Percentiles rank a stretch among this genome's conserved stretches.
phyloP scores from a whole-genome alignment of 2,113 vertebrate genomes.

The Apteryx owenii region DNA sequence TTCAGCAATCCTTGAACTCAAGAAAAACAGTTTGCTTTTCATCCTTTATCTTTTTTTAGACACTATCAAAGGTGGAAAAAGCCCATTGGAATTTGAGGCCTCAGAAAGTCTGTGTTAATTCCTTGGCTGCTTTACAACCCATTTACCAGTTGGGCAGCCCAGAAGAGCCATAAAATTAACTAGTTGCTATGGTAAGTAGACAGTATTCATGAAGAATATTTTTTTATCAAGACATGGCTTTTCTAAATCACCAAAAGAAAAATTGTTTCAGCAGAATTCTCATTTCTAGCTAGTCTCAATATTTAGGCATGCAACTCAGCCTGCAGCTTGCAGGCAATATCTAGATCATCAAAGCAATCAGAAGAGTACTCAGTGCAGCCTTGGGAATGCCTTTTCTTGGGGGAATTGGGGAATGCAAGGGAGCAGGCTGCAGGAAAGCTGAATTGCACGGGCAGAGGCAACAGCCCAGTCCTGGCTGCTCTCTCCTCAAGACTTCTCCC shows the following conservation, averaged over 20 bases:
- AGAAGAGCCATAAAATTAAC: not conserved
- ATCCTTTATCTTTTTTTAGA: slow-evolving; percentile 15
- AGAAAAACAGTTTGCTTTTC: not conserved
- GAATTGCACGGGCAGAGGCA: accelerated
- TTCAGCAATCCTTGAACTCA: not conserved
- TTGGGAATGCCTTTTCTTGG: not conserved
- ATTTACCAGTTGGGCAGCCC: not conserved
- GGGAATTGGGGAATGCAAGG: not conserved
- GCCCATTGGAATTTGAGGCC: not conserved
- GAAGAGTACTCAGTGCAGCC: not conserved
- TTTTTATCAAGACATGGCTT: not conserved
- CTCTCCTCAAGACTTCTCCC: not conserved
- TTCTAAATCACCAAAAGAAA: not conserved
- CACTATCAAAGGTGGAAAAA: not conserved
- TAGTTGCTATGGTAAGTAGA: not conserved
- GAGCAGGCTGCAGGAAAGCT: not conserved
- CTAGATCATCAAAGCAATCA: not conserved
- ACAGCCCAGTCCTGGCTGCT: not conserved
- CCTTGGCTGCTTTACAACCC: not conserved
- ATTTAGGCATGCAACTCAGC: not conserved
- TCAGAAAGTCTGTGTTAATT: not conserved
- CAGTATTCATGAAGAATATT: not conserved
- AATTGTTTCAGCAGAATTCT: not conserved
- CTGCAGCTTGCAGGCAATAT: not conserved
- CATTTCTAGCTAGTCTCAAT: not conserved